Base-by-base conservation (phyloP, 2,113 vertebrate genomes). In the Carollia perspicillata region DNA sequence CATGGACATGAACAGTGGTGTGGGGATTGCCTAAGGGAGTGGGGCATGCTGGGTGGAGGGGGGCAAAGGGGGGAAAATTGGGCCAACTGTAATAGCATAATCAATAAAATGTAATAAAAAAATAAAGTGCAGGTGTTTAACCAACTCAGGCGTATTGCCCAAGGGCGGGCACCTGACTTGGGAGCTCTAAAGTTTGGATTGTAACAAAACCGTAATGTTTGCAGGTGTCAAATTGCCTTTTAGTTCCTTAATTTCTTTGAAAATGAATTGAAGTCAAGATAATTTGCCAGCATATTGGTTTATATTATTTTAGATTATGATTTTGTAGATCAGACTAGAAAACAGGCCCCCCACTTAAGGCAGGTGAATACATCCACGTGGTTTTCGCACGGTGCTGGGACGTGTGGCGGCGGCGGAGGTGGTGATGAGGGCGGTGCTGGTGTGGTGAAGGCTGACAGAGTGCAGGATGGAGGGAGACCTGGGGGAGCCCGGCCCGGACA, bases 201-300 rank as follows among this genome's bases (percentile, higher is more conserved):
- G 3, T 83, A 90, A 92, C 37, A 74, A 49, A 86, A 55, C 37
- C 28, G 63, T 51, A 20, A 18, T 71, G 14, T 90, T 90, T 30
- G 40, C 55, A 44, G 69, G 16, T 74, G 16, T 26, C 84, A n/a
- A 89, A 53, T 89, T 89, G 60, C 55, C 28, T 83, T 84, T 84
- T 84, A 49, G 5, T 66, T 81, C 60, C 58, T 83, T 83, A 42
- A 51, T 94, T 88, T 93, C 37, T 75, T 2, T 75, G 81, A 28
- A 58, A 88, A 88, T 71, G 75, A 87, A 80, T 33, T 92, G 49
- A 86, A 37, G 66, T 94, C 30, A 85, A 49, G 35, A 63, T 90
- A 58, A 74, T 60, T 65, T 77, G 51, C n/a, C 37, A 75, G 35
- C 69, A 89, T 11, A 47, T 26, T 30, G 66, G 20, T 77, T 66